Conservation (phyloP, 2,797 vertebrate genomes). For the Balearica regulorum region DNA sequence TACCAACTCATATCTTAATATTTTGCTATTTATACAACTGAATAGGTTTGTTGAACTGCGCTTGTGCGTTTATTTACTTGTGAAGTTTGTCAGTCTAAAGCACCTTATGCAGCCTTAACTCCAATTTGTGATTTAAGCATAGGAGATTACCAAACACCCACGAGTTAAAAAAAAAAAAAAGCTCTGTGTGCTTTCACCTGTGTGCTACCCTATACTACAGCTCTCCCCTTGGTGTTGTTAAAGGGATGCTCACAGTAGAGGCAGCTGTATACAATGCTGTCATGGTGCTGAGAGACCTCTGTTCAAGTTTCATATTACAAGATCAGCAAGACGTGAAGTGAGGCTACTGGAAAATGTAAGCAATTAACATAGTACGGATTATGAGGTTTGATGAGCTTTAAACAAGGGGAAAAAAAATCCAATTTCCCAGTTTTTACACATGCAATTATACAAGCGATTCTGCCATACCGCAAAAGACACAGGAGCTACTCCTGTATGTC, state of each 20-base stretch:
- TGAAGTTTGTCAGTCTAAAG: background rate
- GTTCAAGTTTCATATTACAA: slow-evolving; percentile 40
- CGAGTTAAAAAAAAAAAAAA: background rate
- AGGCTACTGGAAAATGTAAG: slow-evolving; percentile 5
- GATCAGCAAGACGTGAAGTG: slow-evolving; percentile 38
- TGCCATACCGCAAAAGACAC: background rate
- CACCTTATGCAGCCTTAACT: background rate
- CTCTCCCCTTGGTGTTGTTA: background rate
- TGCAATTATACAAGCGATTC: background rate
- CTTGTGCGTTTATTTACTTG: background rate
- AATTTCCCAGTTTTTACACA: background rate
- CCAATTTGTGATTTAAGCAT: background rate
- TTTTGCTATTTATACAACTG: background rate
- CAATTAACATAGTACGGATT: slow-evolving; percentile 27
- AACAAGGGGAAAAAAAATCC: background rate
- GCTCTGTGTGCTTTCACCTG: background rate
- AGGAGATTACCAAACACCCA: background rate
- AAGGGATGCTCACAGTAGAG: background rate
- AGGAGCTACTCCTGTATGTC: background rate
- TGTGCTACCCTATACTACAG: background rate
- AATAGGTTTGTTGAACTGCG: background rate
- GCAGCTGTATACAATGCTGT: background rate
- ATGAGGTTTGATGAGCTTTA: slow-evolving; percentile 40
- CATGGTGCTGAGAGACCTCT: background rate
- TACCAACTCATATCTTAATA: background rate